Conservation (phyloP, 2,888 invertebrate genomes). For the Tinea trinotella region DNA sequence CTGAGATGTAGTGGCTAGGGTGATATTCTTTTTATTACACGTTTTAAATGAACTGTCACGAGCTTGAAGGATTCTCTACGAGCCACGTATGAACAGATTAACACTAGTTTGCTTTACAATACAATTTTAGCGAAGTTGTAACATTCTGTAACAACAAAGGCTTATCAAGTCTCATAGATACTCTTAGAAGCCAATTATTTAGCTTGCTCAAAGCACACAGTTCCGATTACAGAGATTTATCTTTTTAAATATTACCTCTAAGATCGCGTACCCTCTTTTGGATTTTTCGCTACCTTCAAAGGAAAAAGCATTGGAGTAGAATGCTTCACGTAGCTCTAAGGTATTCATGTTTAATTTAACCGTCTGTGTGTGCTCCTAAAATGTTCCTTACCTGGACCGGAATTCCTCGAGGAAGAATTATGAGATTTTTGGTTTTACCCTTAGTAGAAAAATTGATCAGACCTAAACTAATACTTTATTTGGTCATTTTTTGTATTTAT, state of each 20-base stretch:
- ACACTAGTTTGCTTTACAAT: not conserved
- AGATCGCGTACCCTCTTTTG: constrained; percentile 45
- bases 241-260: constrained; percentile 19
- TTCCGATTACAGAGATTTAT: constrained; percentile 18
- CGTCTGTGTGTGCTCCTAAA: constrained; percentile 46
- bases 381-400: constrained; percentile 54
- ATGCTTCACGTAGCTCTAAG: constrained; percentile 65
- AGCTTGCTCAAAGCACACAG: not conserved
- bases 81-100: not conserved
- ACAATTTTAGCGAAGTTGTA: no score
- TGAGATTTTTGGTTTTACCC: constrained; percentile 11
- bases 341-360: constrained; percentile 69
- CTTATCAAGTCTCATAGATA: not conserved
- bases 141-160: not conserved
- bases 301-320: constrained; percentile 62
- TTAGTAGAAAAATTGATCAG: not conserved
- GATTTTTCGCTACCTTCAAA: constrained; percentile 62
- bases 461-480: no score
- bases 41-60: constrained; percentile 4
- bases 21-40: constrained; percentile 8
- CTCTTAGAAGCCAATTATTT: not conserved
- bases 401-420: constrained; percentile 44
- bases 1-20: constrained; percentile 20
- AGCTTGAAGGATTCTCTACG: not conserved
- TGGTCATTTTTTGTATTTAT: no score